These are phyloP conservation scores for cattle (Bos taurus) DNA, from an alignment of 2,113 vertebrate species.

Conservation along the genomic window ARS-UCD2.0 NC_037331.1:38482001-38482500, in stretches of 20 bases:
- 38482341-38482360: not conserved
- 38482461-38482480: no score
- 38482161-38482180: not conserved
- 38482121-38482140: not conserved
- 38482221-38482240: not conserved
- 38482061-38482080: not conserved
- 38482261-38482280: not conserved
- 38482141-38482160: not conserved
- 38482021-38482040: not conserved
- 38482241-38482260: not conserved
- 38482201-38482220: not conserved
- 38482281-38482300: not conserved
- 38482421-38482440: no score
- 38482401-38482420: rapidly evolving
- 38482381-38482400: no score
- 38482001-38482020: rapidly evolving
- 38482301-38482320: not conserved
- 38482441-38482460: no score
- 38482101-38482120: not conserved
- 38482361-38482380: not conserved
- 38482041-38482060: not conserved
- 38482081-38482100: not conserved
- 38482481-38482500: no score
- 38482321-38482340: not conserved
- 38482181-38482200: not conserved